A percentile compares a stretch with the other conserved stretches of the same genome.
Evolutionary conservation across 92 coral and sea anemone genomes (phyloP).

Genomic region (Blastomussa wellsi): DNA sequence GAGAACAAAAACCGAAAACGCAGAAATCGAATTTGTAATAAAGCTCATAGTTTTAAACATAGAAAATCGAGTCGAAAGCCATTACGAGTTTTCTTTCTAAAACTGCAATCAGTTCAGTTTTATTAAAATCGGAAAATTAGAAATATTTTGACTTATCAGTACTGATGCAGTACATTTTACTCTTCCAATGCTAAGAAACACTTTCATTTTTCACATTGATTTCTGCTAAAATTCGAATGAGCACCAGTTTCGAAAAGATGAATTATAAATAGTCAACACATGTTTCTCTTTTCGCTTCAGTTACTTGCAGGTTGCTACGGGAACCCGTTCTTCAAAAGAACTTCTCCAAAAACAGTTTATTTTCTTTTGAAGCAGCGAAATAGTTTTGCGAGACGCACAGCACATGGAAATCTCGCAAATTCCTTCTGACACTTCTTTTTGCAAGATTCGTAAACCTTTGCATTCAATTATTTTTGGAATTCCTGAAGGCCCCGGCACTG

Average conservation of each 20-base stretch:
- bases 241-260: not conserved
- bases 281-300: slow-evolving; percentile 28
- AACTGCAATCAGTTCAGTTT: not conserved
- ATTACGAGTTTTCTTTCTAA: not conserved
- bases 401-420: not conserved
- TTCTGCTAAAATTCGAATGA: not conserved
- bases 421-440: not conserved
- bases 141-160: not conserved
- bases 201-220: not conserved
- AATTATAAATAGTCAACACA: slow-evolving; percentile 35
- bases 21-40: not conserved
- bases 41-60: too few relatives aligned
- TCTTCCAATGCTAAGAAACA: not conserved
- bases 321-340: slow-evolving; percentile 28
- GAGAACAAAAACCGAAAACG: not conserved
- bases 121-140: not conserved
- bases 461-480: not conserved
- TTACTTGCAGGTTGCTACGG: slow-evolving; percentile 25
- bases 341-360: not conserved
- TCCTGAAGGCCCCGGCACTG: not conserved
- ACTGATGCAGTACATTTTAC: not conserved
- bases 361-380: not conserved
- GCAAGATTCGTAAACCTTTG: not conserved
- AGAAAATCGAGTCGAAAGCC: not conserved
- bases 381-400: not conserved